Evolutionary conservation across 2,113 vertebrate species (phyloP).

Genomic region (Eleginops maclovinus): DNA sequence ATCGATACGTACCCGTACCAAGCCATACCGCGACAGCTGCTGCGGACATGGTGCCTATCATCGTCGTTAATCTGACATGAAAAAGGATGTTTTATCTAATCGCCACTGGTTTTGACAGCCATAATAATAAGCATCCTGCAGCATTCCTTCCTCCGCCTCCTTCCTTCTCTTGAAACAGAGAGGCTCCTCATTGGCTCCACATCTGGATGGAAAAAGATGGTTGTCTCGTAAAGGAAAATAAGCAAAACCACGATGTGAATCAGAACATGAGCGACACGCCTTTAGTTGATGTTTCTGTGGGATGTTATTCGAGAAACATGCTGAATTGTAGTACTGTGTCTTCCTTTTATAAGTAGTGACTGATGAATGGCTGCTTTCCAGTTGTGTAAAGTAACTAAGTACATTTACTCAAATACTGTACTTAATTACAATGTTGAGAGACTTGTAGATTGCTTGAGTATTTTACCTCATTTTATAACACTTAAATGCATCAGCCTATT

Average conservation of each 20-base stretch:
- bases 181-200: slow-evolving; percentile 77
- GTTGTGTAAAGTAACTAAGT: too few species aligned
- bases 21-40: slow-evolving; percentile 73
- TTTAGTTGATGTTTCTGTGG: slow-evolving; percentile 8
- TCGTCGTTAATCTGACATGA: slow-evolving; percentile 57
- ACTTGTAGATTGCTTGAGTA: too few species aligned
- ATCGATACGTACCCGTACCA: slow-evolving; percentile 79
- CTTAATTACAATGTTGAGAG: too few species aligned
- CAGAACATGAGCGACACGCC: slow-evolving; percentile 17
- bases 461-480: too few species aligned
- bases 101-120: slow-evolving; percentile 71
- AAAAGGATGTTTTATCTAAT: slow-evolving; percentile 40
- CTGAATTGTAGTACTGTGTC: too few species aligned
- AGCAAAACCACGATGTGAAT: slow-evolving; percentile 27
- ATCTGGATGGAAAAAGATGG: slow-evolving; percentile 85
- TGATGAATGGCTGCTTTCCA: neutral
- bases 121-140: slow-evolving; percentile 77
- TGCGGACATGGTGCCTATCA: slow-evolving; percentile 70
- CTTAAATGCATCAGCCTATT: too few species aligned
- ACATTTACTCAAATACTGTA: too few species aligned
- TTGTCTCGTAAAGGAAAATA: slow-evolving; percentile 35
- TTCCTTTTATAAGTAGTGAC: neutral
- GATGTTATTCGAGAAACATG: neutral
- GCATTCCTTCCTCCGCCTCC: slow-evolving; percentile 77
- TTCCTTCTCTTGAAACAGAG: slow-evolving; percentile 62